A percentile compares a stretch with the other conserved stretches of the same genome.
Conservation (phyloP, 92 coral and sea anemone genomes). For the Pocillopora grandis region DNA sequence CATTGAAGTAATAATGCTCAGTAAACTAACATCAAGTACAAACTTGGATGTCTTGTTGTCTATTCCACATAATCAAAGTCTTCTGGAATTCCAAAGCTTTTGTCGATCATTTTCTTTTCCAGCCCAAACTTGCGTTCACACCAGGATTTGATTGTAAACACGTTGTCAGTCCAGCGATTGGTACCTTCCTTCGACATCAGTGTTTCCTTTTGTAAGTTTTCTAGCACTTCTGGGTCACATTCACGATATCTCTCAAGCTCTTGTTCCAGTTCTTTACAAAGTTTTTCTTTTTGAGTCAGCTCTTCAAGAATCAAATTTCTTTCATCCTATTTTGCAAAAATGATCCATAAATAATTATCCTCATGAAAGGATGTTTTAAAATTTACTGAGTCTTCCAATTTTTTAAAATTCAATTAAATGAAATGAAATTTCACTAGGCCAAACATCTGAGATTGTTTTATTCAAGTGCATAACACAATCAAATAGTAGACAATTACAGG, state of each 20-base stretch:
- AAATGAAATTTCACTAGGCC: too few species aligned
- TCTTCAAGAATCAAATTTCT: conserved; percentile 70
- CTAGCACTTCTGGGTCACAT: conserved; percentile 94
- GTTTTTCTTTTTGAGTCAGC: conserved; percentile 72
- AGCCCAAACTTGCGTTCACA: conserved; percentile 89
- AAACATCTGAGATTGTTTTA: too few species aligned
- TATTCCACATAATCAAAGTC: conserved; percentile 95
- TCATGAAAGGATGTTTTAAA: not conserved
- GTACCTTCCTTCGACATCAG: conserved; percentile 84
- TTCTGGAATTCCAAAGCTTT: conserved; percentile 96
- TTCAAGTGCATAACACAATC: too few species aligned
- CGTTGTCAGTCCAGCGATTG: conserved; percentile 96
- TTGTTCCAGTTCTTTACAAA: conserved; percentile 59
- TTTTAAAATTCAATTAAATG: too few species aligned
- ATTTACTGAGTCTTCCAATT: too few species aligned
- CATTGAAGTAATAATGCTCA: not conserved
- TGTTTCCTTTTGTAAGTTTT: conserved; percentile 79
- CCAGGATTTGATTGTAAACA: conserved; percentile 93
- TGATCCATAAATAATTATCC: not conserved
- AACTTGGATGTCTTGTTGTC: not conserved
- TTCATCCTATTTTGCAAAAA: conserved; percentile 49
- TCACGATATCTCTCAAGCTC: conserved; percentile 79
- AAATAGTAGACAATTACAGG: too few species aligned
- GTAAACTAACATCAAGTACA: not conserved
- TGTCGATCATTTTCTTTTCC: conserved; percentile 89